phyloP scores from a whole-genome alignment of 2,888 invertebrate genomes.

The Oscheius myriophilus region DNA sequence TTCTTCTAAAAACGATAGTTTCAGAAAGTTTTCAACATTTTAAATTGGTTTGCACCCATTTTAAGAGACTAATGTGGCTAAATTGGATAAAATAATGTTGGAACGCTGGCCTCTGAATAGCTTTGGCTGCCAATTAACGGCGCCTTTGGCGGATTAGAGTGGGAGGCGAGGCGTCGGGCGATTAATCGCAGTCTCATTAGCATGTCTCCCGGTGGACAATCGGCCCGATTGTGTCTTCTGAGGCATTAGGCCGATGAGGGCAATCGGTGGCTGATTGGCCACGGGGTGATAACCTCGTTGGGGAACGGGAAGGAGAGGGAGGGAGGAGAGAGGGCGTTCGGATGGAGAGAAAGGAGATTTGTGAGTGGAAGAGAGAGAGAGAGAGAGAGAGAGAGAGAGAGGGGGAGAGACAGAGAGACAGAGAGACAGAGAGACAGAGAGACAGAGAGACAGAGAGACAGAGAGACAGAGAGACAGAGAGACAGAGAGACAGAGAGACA shows the following conservation, averaged over 20 bases:
- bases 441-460: slow-evolving; percentile 6
- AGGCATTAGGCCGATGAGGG: too few species aligned
- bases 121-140: too few species aligned
- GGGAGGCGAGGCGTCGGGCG: background rate
- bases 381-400: slow-evolving; percentile 9
- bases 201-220: background rate
- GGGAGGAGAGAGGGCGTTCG: background rate
- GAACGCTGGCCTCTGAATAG: too few species aligned
- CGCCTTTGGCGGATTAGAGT: too few species aligned
- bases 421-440: background rate
- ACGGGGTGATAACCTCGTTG: background rate
- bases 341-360: background rate
- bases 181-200: slow-evolving; percentile 5
- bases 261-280: background rate
- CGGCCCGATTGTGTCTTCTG: slow-evolving; percentile 11
- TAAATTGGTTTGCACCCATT: too few species aligned
- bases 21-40: too few species aligned
- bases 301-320: background rate
- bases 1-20: too few species aligned
- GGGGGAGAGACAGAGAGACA: background rate
- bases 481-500: too few species aligned
- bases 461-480: background rate
- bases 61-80: too few species aligned
- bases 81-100: too few species aligned
- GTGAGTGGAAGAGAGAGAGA: slow-evolving; percentile 3